Percentiles rank a stretch among this genome's conserved stretches.
These are phyloP conservation scores for Melanchra persicariae DNA, from an alignment of 2,888 invertebrate genomes.

Conservation along the genomic window DNA sequence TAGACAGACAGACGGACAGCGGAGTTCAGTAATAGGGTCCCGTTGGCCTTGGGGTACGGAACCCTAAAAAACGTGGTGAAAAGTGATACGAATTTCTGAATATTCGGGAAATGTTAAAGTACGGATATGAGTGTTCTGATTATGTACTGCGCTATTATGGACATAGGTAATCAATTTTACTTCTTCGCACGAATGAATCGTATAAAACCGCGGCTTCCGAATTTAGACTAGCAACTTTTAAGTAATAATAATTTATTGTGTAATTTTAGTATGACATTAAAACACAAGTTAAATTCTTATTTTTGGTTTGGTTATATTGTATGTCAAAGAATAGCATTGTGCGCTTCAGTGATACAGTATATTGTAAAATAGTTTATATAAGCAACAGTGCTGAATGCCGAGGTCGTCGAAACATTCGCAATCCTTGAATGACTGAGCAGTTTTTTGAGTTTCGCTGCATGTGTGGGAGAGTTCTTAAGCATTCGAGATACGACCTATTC, in stretches of 20 bases:
- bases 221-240: not conserved
- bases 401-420: slow-evolving; percentile 32
- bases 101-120: slow-evolving; percentile 9
- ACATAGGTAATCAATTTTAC: slow-evolving; percentile 35
- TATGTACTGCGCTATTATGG: slow-evolving; percentile 32
- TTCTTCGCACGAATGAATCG: slow-evolving; percentile 19
- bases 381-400: not conserved
- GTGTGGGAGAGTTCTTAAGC: slow-evolving; percentile 9
- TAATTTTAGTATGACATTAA: not conserved
- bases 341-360: not conserved
- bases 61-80: too few relatives aligned
- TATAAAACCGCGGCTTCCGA: not conserved
- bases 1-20: too few relatives aligned
- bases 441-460: slow-evolving; percentile 12
- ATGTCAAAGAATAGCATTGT: not conserved
- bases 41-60: too few relatives aligned
- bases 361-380: not conserved
- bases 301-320: not conserved
- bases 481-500: not conserved
- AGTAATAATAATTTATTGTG: not conserved
- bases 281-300: not conserved
- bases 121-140: slow-evolving; percentile 32
- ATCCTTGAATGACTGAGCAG: slow-evolving; percentile 27
- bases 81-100: not conserved
- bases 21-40: too few relatives aligned